phyloP scores from a whole-genome alignment of 2,113 vertebrate genomes.

The Melospiza georgiana region DNA sequence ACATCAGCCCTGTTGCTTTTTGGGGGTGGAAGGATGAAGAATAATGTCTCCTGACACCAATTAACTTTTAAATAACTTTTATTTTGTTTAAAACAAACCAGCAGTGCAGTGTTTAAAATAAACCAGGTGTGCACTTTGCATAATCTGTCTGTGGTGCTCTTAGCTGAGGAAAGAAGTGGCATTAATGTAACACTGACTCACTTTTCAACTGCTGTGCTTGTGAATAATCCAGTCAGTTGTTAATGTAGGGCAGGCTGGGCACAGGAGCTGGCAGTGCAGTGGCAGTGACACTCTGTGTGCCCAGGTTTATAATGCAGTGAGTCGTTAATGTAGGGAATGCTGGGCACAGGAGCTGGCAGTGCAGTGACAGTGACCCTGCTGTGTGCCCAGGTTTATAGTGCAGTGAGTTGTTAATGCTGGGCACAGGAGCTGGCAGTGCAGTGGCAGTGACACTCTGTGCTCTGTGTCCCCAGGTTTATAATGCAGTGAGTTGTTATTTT shows the following conservation, averaged over 20 bases:
- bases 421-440: not conserved
- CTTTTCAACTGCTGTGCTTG: not conserved
- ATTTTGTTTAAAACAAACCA: not conserved
- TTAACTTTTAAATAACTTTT: not conserved
- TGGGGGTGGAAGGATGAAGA: not conserved
- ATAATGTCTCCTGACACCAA: not conserved
- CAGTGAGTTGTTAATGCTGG: not conserved
- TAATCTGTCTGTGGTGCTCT: accelerated
- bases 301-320: accelerated
- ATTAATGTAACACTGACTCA: accelerated
- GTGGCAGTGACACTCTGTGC: not conserved
- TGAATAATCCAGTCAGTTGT: accelerated
- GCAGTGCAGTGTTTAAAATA: not conserved
- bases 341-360: not conserved
- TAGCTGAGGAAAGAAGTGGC: not conserved
- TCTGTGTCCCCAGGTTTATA: too few relatives aligned
- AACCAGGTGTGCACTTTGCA: not conserved
- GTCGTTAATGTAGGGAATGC: accelerated
- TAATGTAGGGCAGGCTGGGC: accelerated
- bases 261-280: not conserved
- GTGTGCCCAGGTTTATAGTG: not conserved
- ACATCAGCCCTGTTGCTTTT: not conserved
- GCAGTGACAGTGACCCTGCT: not conserved
- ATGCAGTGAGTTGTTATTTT: accelerated
- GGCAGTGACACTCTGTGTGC: not conserved